A percentile compares a stretch with the other conserved stretches of the same genome.
Evolutionary conservation across 2,888 invertebrate genomes (phyloP).

Genomic region (Sinelater perroti): DNA sequence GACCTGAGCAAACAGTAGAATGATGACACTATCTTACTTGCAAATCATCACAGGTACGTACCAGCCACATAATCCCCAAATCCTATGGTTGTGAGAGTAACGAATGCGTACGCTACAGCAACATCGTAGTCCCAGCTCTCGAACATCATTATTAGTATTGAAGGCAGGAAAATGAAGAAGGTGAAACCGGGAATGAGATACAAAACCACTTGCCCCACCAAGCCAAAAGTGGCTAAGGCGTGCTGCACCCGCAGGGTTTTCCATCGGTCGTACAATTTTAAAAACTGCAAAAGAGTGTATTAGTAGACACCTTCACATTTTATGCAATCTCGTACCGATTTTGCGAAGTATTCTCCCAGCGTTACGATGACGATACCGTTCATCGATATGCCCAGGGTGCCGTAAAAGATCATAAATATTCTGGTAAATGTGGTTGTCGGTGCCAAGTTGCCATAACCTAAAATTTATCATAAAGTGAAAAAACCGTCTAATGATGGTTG

Average conservation of each 20-base stretch:
- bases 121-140: constrained; percentile 88
- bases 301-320: constrained; percentile 31
- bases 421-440: constrained; percentile 83
- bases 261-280: constrained; percentile 81
- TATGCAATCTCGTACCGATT: constrained; percentile 68
- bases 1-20: no score
- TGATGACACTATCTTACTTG: no score
- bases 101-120: constrained; percentile 87
- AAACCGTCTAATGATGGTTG: neutral
- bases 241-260: constrained; percentile 74
- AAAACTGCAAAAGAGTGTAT: constrained; percentile 68
- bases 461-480: constrained; percentile 43
- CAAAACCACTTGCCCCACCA: constrained; percentile 81
- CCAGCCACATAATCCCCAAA: constrained; percentile 94
- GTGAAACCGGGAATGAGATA: constrained; percentile 90
- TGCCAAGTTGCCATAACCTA: constrained; percentile 89
- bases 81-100: constrained; percentile 87
- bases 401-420: constrained; percentile 88
- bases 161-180: constrained; percentile 86
- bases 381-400: constrained; percentile 85
- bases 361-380: constrained; percentile 82
- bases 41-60: constrained; percentile 54
- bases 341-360: constrained; percentile 86
- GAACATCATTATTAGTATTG: constrained; percentile 83
- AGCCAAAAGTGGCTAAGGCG: constrained; percentile 73